Base-by-base conservation (phyloP, 2,113 vertebrate genomes). In the Lycaon pictus region DNA sequence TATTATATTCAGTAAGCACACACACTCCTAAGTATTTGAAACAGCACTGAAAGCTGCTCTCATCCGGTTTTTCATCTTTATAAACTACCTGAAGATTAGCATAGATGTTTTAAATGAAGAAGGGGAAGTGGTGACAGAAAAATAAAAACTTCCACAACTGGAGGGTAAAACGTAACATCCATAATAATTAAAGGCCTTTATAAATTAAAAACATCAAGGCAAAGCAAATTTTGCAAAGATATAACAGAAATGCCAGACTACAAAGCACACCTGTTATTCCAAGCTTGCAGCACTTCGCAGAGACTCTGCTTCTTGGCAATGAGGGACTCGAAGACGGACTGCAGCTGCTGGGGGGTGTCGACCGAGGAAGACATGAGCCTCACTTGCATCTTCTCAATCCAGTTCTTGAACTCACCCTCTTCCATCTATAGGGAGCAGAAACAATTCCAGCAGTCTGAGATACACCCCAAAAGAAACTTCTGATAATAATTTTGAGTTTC, bases 251-350 rank as follows among this genome's bases (percentile, higher is more conserved):
- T 20, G 19, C 20, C 19, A 4, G 29, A 10, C 11, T 23, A 19
- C 35, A 43, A 22, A 58, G 88, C 74, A 11, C 56, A 99, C 99
- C 99, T 99, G 96, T 91, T 99, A 98, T 99, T 99, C 99, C 99
- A 99, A 23, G 99, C 99, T 97, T 99, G 99, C 1, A 99, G 97
- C 95, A 99, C 99, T 95, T 99, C 99, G 97, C 99, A 99, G 62
- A 99, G 99, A 72, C 99, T 99, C 98, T 99, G 99, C n/a, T 99
- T 99, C 99, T 99, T 99, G 88, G 99, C 98, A 95, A 99, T 99
- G 94, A 99, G 98, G 3, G 99, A 99, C 98, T 99, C 99, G 53
- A 99, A 99, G 77, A 99, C 93, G 0, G 98, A 98, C 97, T 99
- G 99, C 32, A 99, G 98, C 92, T 99, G 99, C 97, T 99, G 99